phyloP scores from a whole-genome alignment of 2,797 vertebrate species.

The Myotis pilosus region DNA sequence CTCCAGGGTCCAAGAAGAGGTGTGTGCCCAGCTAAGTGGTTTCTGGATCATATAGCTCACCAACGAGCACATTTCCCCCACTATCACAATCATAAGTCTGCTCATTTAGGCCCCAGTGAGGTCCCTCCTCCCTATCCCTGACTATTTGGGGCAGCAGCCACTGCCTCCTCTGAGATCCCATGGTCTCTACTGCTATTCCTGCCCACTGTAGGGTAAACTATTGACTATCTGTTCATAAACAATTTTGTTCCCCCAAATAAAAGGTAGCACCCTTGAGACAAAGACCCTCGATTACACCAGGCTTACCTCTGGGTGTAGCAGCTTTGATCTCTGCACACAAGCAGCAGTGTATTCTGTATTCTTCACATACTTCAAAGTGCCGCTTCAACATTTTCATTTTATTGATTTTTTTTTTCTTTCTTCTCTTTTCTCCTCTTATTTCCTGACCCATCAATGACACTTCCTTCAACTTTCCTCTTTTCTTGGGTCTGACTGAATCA shows the following conservation, averaged over 20 bases:
- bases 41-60: not conserved
- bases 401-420: not conserved
- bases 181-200: not conserved
- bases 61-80: rapidly evolving
- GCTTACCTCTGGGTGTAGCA: not conserved
- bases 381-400: not conserved
- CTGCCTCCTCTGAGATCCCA: not conserved
- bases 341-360: not conserved
- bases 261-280: not conserved
- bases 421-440: not conserved
- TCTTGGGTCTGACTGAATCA: not conserved
- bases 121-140: too few relatives aligned
- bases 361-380: not conserved
- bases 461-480: not conserved
- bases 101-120: not conserved
- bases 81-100: not conserved
- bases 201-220: not conserved
- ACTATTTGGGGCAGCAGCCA: not conserved
- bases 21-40: not conserved
- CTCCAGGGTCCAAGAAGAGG: not conserved
- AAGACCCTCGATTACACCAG: not conserved
- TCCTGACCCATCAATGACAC: not conserved
- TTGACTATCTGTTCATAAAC: not conserved
- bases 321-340: not conserved
- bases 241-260: not conserved